Conservation (phyloP, 2,113 vertebrate genomes). For the Miniopterus natalensis region DNA sequence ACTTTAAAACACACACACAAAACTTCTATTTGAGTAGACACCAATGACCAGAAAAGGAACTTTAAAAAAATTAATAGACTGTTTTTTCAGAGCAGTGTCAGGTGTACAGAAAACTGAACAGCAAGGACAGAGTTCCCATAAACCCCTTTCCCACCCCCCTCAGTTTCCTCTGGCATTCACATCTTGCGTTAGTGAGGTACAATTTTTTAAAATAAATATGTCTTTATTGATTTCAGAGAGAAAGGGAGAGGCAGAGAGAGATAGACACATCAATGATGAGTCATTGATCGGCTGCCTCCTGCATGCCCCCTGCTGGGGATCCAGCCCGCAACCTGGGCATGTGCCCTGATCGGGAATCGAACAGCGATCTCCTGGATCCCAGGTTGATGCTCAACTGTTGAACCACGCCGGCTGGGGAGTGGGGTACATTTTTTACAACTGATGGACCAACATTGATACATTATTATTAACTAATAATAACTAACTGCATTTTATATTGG, state of each 20-base stretch:
- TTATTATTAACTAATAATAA: background rate
- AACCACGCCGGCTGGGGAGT: too few relatives aligned
- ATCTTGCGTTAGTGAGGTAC: background rate
- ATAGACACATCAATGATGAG: too few relatives aligned
- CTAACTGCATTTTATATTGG: background rate
- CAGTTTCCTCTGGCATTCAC: background rate
- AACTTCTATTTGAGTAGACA: background rate
- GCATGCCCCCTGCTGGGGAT: too few relatives aligned
- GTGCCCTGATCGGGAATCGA: too few relatives aligned
- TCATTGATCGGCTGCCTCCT: too few relatives aligned
- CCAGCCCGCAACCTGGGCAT: too few relatives aligned
- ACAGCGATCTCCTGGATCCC: too few relatives aligned
- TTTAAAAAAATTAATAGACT: background rate
- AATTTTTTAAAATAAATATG: too few relatives aligned
- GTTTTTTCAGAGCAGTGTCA: background rate
- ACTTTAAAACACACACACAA: background rate
- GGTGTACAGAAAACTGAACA: background rate
- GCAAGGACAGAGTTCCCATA: background rate
- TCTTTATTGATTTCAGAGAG: too few relatives aligned
- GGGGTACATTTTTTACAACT: background rate
- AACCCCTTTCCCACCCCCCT: rapidly evolving
- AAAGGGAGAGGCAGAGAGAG: too few relatives aligned
- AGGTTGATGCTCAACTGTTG: too few relatives aligned
- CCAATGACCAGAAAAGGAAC: background rate
- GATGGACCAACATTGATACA: background rate